These are phyloP conservation scores for Bradypodion ventrale DNA, from an alignment of 2,797 vertebrate genomes.

Conservation along the genomic window DNA sequence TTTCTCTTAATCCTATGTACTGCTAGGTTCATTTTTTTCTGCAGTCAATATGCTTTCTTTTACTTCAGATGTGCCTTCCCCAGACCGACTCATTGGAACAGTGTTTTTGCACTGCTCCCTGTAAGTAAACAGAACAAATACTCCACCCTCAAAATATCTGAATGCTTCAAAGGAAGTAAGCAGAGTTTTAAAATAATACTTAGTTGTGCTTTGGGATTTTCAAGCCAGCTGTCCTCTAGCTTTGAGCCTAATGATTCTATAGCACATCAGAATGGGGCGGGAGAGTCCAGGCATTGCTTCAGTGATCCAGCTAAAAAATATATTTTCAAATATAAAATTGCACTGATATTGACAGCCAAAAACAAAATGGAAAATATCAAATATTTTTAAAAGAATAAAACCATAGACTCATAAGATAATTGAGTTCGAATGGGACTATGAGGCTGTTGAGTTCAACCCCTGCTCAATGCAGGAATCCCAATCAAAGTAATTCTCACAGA, in stretches of 20 bases:
- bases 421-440: too few species aligned
- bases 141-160: conserved; percentile 3
- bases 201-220: not conserved
- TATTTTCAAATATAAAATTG: not conserved
- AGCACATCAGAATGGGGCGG: not conserved
- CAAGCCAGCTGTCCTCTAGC: not conserved
- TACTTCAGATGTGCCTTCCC: not conserved
- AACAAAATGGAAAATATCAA: not conserved
- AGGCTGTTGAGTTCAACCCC: too few species aligned
- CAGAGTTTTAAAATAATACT: not conserved
- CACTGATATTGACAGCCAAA: not conserved
- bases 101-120: not conserved
- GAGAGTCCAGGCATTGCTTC: not conserved
- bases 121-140: not conserved
- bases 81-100: not conserved
- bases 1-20: too few species aligned
- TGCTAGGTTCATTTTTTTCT: too few species aligned
- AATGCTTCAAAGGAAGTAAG: not conserved
- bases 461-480: too few species aligned
- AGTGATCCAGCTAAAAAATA: not conserved
- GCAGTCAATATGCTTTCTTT: not conserved
- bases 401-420: too few species aligned
- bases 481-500: too few species aligned
- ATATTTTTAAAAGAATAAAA: not conserved
- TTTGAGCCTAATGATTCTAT: conserved; percentile 22